Conservation (phyloP, 2,888 invertebrate species). For the Cantharis lateralis region DNA sequence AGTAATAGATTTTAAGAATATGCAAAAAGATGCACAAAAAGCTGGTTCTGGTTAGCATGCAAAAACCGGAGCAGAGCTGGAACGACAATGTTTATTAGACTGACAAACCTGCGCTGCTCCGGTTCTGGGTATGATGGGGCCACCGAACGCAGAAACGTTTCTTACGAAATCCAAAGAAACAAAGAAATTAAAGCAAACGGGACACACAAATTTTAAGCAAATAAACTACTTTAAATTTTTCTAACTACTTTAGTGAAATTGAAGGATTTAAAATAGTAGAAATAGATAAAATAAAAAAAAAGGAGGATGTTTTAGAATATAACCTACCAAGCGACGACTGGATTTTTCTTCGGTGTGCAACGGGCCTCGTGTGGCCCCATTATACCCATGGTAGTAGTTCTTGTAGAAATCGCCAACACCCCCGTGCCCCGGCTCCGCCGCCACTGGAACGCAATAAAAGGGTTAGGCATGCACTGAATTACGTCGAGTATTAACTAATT, state of each 20-base stretch:
- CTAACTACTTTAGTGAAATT: background rate
- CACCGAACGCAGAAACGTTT: conserved; percentile 38
- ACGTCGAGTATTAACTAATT: conserved; percentile 17
- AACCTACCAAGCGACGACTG: conserved; percentile 73
- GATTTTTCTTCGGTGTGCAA: conserved; percentile 68
- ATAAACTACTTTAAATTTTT: background rate
- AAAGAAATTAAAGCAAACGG: conserved; percentile 14
- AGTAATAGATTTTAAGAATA: conserved; percentile 11
- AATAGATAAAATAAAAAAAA: conserved; percentile 19
- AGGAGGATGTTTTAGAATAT: conserved; percentile 35
- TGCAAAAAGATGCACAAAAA: conserved; percentile 27
- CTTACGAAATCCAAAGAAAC: conserved; percentile 9
- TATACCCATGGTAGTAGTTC: conserved; percentile 72
- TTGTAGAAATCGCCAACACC: conserved; percentile 87
- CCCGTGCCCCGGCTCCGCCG: conserved; percentile 78
- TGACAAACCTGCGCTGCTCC: conserved; percentile 39
- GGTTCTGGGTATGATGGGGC: conserved; percentile 47
- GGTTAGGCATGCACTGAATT: conserved; percentile 27
- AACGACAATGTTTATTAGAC: background rate
- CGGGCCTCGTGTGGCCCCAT: conserved; percentile 63
- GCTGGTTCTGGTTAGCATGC: conserved; percentile 23
- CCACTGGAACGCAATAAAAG: conserved; percentile 70
- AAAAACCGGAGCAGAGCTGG: conserved; percentile 32
- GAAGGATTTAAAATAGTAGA: conserved; percentile 17
- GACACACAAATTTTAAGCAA: conserved; percentile 1